Base-by-base conservation (phyloP, 2,797 vertebrate genomes). In the Podarcis siculus region DNA sequence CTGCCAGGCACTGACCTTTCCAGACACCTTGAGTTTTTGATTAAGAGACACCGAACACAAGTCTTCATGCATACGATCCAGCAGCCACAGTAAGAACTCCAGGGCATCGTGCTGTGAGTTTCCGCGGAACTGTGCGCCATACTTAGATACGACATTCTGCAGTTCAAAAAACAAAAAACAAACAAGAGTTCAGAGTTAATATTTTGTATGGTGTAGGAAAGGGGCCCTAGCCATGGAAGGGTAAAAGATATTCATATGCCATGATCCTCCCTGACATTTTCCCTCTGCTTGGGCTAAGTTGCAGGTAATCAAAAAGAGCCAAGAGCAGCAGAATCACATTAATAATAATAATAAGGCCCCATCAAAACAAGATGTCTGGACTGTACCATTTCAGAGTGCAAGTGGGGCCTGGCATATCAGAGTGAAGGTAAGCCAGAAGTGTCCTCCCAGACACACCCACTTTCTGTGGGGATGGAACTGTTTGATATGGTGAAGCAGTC, bases 31-130 rank as follows among this genome's bases (percentile, higher is more conserved):
- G 94, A 94, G 87, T 92, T 96, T 97, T 92, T 93, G 97, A 88
- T 95, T 92, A 0, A 93, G 89, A 69, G 96, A 95, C 8, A 82
- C n/a, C 1, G 95, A 81, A 12, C 97, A 98, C 95, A 98, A 97
- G 87, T 99, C 98, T 94, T 99, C 98, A 0, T 99, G 98, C 94
- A 99, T 97, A 35, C 97, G 95, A 89, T 99, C 98, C 96, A 99
- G 95, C 85, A 99, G 95, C 98, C 98, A 99, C 80, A 99, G 98
- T 85, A 99, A 98, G 95, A 99, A 99, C 96, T 99, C 98, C 39
- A 99, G 97, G 88, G 98, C 98, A 0, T 99, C 98, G 0, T 99
- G 98, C 92, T 99, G 98, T 12, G 98, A 97, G 32, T 98, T 98
- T 78, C 98, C 98, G 49, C 98, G 97, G 94, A 99, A 99, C 97